Evolutionary conservation across 2,888 invertebrate species (phyloP).

Genomic region (Agapetus fuscipes): DNA sequence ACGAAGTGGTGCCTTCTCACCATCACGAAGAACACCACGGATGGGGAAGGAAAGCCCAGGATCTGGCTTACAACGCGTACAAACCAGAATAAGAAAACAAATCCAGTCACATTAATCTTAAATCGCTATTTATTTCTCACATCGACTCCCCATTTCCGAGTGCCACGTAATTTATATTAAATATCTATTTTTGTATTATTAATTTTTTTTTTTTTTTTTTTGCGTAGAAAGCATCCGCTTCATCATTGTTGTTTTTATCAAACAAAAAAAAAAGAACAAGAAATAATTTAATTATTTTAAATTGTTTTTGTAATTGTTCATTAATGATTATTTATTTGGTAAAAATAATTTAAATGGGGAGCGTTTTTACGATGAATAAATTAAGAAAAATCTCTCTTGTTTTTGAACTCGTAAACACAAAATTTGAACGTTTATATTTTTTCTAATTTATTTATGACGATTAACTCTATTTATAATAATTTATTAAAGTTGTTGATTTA

Average conservation of each 20-base stretch:
- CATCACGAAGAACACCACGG: constrained; percentile 54
- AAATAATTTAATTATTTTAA: too few species aligned
- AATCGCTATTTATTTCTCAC: not conserved
- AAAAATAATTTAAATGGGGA: not conserved
- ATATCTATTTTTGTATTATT: not conserved
- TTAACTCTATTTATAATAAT: constrained; percentile 17
- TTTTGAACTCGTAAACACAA: not conserved
- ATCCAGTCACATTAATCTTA: not conserved
- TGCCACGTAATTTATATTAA: too few species aligned
- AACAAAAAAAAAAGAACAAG: too few species aligned
- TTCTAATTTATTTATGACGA: not conserved
- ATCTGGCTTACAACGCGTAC: constrained; percentile 64
- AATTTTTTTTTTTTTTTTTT: too few species aligned
- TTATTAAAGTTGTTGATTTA: constrained; percentile 18
- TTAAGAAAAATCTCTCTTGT: too few species aligned
- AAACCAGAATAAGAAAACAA: constrained; percentile 28
- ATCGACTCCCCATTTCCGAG: too few species aligned
- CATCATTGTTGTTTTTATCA: too few species aligned
- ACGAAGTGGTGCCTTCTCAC: constrained; percentile 66
- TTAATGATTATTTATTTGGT: not conserved
- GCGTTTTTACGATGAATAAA: too few species aligned
- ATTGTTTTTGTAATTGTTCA: too few species aligned
- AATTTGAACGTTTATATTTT: not conserved
- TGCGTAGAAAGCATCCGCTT: too few species aligned
- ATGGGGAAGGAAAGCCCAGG: constrained; percentile 53